Evolutionary conservation across 1,140 invertebrate species (phyloP), one percentile per base, ranked within the genome.

Genomic region (Grapholita molesta): DNA sequence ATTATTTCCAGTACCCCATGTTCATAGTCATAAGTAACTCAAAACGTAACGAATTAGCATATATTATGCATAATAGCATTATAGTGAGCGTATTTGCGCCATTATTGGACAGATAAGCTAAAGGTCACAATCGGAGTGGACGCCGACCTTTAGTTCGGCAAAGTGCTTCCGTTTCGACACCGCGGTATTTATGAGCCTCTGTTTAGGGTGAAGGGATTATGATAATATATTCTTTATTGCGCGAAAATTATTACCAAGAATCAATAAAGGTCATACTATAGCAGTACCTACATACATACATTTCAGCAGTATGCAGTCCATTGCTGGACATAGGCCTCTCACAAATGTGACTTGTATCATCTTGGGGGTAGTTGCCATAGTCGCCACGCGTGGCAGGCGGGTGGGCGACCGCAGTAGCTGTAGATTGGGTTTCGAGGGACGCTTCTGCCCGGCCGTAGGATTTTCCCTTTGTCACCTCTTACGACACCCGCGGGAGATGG

Each of bases 81-180:
- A 66, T 52, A 65, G 57, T 68, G 69, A 72, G 30, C 57, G 68
- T 70, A 69, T 61, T 48, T 42, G 68, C 38, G 79, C 72, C 72
- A 77, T 77, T 77, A 75, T 72, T 68, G 42, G 68, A 30, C 24
- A 73, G 77, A 83, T 84, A 84, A 81, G 72, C 42, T 64, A 81
- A 84, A 84, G 83, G 84, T 84, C 77, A 80, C 28, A 24, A 77
- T 70, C 73, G 72, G 75, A 71, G 67, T 70, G 71, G 65, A 68
- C 69, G 70, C 30, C 71, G 70, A 42, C 69, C 67, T 75, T 72
- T 72, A 73, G 15, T 21, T 48, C 42, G 42, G 70, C 72, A 71
- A 78, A 76, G 72, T 76, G 79, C 79, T 81, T 75, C 77, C 71
- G 77, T 76, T 71, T 61, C 24, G 55, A 28, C 25, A 61, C 25